A percentile compares a stretch with the other conserved stretches of the same genome.
Evolutionary conservation across 1,140 invertebrate species (phyloP).

Genomic region (Danaus plexippus): DNA sequence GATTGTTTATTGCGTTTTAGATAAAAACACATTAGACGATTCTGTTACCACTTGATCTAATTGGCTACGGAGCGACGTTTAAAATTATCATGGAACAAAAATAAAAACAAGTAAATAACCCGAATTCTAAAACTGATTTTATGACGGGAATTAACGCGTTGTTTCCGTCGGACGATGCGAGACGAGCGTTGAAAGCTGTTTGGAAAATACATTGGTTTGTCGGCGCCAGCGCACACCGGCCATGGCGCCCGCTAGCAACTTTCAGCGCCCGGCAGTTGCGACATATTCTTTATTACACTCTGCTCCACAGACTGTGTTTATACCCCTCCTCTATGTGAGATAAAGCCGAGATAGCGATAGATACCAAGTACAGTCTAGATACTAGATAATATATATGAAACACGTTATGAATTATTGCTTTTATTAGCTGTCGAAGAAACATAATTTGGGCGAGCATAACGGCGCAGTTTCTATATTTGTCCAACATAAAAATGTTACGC

Average conservation of each 20-base stretch:
- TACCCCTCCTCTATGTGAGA: too few relatives aligned
- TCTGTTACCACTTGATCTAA: conserved; percentile 63
- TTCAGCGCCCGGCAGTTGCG: conserved; percentile 28
- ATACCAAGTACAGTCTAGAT: too few relatives aligned
- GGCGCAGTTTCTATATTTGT: too few relatives aligned
- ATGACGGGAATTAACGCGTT: conserved; percentile 72
- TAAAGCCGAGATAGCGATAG: too few relatives aligned
- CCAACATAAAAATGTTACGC: background rate
- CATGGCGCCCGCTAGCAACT: conserved; percentile 28
- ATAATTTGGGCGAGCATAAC: too few relatives aligned
- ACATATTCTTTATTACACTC: conserved; percentile 23
- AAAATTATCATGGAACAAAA: conserved; percentile 70
- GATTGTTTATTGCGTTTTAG: conserved; percentile 17
- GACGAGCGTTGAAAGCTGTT: conserved; percentile 67
- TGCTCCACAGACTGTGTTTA: too few relatives aligned
- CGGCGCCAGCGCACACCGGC: conserved; percentile 35
- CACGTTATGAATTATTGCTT: too few relatives aligned
- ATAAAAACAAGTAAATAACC: conserved; percentile 72
- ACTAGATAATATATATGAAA: too few relatives aligned
- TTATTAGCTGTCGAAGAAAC: too few relatives aligned
- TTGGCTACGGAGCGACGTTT: conserved; percentile 61
- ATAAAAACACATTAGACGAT: conserved; percentile 30
- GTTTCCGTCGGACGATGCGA: conserved; percentile 68
- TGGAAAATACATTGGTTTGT: conserved; percentile 59
- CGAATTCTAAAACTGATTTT: conserved; percentile 72